Conservation (phyloP, 2,113 vertebrate species). For the Cyanoramphus novaezelandiae region DNA sequence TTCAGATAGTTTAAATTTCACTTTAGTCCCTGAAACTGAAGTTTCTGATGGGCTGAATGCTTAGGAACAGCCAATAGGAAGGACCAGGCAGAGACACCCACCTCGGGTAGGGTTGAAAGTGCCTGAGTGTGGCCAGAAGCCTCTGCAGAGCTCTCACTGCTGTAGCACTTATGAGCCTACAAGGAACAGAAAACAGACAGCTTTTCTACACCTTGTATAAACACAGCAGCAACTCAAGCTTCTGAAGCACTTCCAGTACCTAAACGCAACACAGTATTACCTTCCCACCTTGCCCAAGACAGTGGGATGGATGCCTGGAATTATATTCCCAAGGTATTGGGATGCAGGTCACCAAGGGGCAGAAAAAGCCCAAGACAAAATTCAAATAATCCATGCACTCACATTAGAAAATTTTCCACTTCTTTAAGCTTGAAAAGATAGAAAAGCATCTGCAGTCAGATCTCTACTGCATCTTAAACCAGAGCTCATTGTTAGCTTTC, state of each 20-base stretch:
- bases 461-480: neutral
- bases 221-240: neutral
- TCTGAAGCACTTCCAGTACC: neutral
- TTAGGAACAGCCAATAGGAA: slow-evolving; percentile 16
- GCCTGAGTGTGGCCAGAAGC: neutral
- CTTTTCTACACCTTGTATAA: neutral
- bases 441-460: neutral
- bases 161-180: neutral
- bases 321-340: neutral
- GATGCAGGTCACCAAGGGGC: neutral
- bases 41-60: slow-evolving; percentile 12
- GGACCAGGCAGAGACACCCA: slow-evolving; percentile 50
- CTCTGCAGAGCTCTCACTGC: neutral
- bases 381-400: neutral
- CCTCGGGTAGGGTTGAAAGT: neutral
- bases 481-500: neutral
- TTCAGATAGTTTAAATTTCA: slow-evolving; percentile 59
- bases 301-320: neutral
- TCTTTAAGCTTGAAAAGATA: neutral
- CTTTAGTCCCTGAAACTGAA: slow-evolving; percentile 21
- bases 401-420: neutral
- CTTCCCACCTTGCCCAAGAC: neutral
- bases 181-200: neutral
- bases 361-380: neutral
- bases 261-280: neutral